A percentile compares a stretch with the other conserved stretches of the same genome.
These are phyloP conservation scores for Drosophila pseudoananassae DNA, from an alignment of 1,140 invertebrate species.

Conservation along the genomic window DNA sequence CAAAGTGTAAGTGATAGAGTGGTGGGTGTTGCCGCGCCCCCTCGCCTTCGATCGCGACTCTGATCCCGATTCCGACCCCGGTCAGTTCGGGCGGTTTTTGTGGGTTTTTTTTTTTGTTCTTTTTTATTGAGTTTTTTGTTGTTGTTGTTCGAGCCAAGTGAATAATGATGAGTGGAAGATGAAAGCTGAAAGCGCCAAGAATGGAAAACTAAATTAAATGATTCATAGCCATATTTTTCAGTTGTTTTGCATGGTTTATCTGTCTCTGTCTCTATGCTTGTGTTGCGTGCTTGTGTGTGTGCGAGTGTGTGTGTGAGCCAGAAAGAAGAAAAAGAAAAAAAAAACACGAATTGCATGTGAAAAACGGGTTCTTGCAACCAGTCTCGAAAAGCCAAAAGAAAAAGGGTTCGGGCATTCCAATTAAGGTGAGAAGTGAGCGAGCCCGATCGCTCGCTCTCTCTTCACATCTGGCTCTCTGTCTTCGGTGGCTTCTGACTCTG, in stretches of 20 bases:
- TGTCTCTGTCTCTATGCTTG: neutral
- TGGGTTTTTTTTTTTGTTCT: slow-evolving; percentile 47
- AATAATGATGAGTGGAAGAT: slow-evolving; percentile 5
- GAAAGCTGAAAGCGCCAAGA: slow-evolving; percentile 14
- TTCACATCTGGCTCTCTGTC: slow-evolving; percentile 13
- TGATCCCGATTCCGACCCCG: slow-evolving; percentile 10
- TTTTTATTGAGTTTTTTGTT: slow-evolving; percentile 22
- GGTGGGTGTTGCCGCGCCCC: slow-evolving; percentile 3
- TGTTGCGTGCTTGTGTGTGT: slow-evolving; percentile 7
- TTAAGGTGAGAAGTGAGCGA: slow-evolving; percentile 21
- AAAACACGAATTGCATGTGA: slow-evolving; percentile 66
- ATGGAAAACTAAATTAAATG: slow-evolving; percentile 28
- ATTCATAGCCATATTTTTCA: slow-evolving; percentile 21
- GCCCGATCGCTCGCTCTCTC: slow-evolving; percentile 15
- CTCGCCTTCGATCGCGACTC: slow-evolving; percentile 17
- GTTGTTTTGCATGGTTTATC: slow-evolving; percentile 6
- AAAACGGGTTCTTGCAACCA: slow-evolving; percentile 74
- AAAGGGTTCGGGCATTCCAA: slow-evolving; percentile 63
- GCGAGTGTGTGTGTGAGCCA: slow-evolving; percentile 19
- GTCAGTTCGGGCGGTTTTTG: slow-evolving; percentile 26
- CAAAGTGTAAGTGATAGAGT: slow-evolving; percentile 17
- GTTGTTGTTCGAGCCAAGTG: slow-evolving; percentile 16
- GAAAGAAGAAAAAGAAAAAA: slow-evolving; percentile 34
- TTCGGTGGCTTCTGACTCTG: neutral
- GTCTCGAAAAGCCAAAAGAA: slow-evolving; percentile 56